These are phyloP conservation scores for Willisornis vidua DNA, from an alignment of 2,113 vertebrate genomes.

Conservation along the genomic window DNA sequence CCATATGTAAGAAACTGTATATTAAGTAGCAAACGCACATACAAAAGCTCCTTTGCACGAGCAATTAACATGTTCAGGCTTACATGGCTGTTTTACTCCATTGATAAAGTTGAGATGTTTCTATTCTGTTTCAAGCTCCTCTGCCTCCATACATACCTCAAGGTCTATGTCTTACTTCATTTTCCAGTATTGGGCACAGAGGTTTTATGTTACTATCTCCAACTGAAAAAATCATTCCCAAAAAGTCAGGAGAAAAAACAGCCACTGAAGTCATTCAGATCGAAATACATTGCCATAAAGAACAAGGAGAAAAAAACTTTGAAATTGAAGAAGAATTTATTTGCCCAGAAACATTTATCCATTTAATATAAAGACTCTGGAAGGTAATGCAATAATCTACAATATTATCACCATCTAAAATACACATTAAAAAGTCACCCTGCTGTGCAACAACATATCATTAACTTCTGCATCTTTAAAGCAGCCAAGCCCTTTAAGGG, in stretches of 20 bases:
- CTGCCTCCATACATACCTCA: neutral
- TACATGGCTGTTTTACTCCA: neutral
- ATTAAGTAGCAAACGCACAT: neutral
- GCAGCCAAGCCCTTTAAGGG: conserved; percentile 6
- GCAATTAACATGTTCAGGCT: neutral
- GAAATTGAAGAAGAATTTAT: neutral
- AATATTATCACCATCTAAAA: neutral
- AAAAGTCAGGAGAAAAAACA: neutral
- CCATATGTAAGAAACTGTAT: neutral
- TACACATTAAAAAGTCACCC: conserved; percentile 10
- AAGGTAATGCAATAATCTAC: conserved; percentile 19
- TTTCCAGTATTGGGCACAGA: neutral
- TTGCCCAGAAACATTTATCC: neutral
- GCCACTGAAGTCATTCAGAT: neutral
- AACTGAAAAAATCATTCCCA: neutral
- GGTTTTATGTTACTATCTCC: neutral
- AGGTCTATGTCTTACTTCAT: neutral
- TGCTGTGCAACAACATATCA: neutral
- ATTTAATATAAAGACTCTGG: neutral
- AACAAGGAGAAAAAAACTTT: neutral
- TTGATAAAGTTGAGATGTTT: neutral
- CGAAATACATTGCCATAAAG: neutral
- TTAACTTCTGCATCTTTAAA: conserved; percentile 24
- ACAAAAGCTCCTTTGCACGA: neutral
- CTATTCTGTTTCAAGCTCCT: neutral